phyloP scores from a whole-genome alignment of 2,888 invertebrate species.

The Crossocerus cetratus region DNA sequence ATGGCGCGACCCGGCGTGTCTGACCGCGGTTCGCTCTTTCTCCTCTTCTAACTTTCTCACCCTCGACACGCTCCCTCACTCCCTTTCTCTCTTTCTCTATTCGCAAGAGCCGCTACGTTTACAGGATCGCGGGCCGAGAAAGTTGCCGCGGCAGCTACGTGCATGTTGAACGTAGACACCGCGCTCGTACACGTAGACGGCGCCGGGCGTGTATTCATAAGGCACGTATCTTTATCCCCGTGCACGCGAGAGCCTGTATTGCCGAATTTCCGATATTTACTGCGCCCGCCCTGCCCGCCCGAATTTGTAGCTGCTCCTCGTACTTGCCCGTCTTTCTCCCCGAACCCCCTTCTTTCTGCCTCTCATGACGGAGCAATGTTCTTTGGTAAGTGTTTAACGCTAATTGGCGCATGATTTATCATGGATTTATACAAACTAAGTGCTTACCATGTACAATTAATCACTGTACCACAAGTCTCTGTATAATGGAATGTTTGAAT shows the following conservation, averaged over 20 bases:
- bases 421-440: too few relatives aligned
- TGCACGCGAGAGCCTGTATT: slow-evolving; percentile 4
- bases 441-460: too few relatives aligned
- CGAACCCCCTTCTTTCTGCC: too few relatives aligned
- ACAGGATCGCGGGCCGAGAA: slow-evolving; percentile 29
- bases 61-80: neutral
- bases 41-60: neutral
- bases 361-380: slow-evolving; percentile 10
- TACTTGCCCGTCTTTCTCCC: slow-evolving; percentile 8
- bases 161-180: neutral
- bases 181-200: too few relatives aligned
- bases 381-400: slow-evolving; percentile 3
- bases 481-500: too few relatives aligned
- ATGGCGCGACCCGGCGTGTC: neutral
- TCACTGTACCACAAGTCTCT: too few relatives aligned
- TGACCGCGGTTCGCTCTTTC: slow-evolving; percentile 1
- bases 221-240: slow-evolving; percentile 16
- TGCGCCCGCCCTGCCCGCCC: neutral
- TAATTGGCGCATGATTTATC: too few relatives aligned
- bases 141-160: slow-evolving; percentile 48
- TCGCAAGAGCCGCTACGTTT: neutral
- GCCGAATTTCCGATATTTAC: slow-evolving; percentile 20
- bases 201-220: slow-evolving; percentile 33
- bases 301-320: slow-evolving; percentile 1
- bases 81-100: slow-evolving; percentile 8